Evolutionary conservation across 2,113 vertebrate species (phyloP).

Genomic region (Triplophysa dalaica): DNA sequence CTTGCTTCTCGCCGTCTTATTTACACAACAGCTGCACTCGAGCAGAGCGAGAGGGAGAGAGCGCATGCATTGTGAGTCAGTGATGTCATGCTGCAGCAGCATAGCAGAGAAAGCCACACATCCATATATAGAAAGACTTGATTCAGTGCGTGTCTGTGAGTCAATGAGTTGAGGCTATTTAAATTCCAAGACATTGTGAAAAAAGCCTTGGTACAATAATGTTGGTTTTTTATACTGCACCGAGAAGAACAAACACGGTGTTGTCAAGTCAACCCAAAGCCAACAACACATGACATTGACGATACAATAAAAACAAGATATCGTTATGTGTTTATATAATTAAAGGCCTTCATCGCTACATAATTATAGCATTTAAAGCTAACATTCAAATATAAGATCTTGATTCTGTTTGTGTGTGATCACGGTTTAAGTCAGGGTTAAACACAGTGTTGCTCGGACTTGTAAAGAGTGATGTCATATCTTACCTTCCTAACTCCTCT

Average conservation of each 20-base stretch:
- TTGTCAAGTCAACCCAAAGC: background rate
- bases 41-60: conserved; percentile 17
- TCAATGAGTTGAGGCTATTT: conserved; percentile 30
- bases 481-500: conserved; percentile 79
- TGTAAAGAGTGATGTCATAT: background rate
- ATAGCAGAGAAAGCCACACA: conserved; percentile 57
- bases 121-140: conserved; percentile 55
- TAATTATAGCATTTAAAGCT: background rate
- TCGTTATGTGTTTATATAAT: background rate
- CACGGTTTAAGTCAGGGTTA: background rate
- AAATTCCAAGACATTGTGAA: conserved; percentile 10
- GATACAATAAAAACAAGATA: background rate
- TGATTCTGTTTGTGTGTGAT: background rate
- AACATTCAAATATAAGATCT: background rate
- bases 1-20: conserved; percentile 8
- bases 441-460: background rate
- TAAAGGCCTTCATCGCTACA: background rate
- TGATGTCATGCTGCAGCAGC: conserved; percentile 72
- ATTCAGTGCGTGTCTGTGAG: conserved; percentile 38
- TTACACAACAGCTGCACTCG: conserved; percentile 17
- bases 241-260: background rate
- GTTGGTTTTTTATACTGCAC: conserved; percentile 19
- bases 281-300: background rate
- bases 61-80: conserved; percentile 54
- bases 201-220: conserved; percentile 7